phyloP scores from a whole-genome alignment of 2,888 invertebrate species.

The Marronus borbonicus region DNA sequence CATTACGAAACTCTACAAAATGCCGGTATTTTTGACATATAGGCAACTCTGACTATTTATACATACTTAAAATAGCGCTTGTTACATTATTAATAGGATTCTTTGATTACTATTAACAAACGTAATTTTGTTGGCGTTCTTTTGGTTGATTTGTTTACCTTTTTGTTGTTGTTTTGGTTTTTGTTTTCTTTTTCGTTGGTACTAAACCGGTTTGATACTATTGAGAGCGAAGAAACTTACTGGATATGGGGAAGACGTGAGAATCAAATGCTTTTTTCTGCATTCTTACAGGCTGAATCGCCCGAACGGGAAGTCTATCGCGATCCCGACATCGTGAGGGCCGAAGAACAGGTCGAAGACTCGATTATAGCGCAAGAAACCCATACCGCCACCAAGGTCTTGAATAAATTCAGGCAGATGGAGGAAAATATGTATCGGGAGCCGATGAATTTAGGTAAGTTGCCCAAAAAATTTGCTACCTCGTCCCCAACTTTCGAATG shows the following conservation, averaged over 20 bases:
- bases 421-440: constrained; percentile 79
- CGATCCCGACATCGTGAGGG: constrained; percentile 81
- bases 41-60: constrained; percentile 18
- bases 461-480: background rate
- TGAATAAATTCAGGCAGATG: constrained; percentile 90
- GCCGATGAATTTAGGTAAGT: constrained; percentile 66
- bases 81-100: constrained; percentile 18
- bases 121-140: constrained; percentile 28
- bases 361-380: constrained; percentile 72
- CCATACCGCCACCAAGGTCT: constrained; percentile 89
- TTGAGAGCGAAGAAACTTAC: too few species aligned
- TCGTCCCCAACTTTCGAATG: too few species aligned
- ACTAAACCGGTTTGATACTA: constrained; percentile 6
- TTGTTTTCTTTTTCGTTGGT: constrained; percentile 36
- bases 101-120: constrained; percentile 18
- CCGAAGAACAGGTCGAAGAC: constrained; percentile 74
- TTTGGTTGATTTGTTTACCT: constrained; percentile 24
- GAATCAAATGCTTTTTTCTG: background rate
- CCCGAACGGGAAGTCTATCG: constrained; percentile 83
- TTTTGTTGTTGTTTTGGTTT: constrained; percentile 30
- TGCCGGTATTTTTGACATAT: constrained; percentile 12
- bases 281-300: constrained; percentile 72
- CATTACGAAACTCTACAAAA: constrained; percentile 7
- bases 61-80: constrained; percentile 19
- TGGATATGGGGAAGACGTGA: background rate